Evolutionary conservation across 2,113 vertebrate genomes (phyloP).

Genomic region (Oreochromis aureus): DNA sequence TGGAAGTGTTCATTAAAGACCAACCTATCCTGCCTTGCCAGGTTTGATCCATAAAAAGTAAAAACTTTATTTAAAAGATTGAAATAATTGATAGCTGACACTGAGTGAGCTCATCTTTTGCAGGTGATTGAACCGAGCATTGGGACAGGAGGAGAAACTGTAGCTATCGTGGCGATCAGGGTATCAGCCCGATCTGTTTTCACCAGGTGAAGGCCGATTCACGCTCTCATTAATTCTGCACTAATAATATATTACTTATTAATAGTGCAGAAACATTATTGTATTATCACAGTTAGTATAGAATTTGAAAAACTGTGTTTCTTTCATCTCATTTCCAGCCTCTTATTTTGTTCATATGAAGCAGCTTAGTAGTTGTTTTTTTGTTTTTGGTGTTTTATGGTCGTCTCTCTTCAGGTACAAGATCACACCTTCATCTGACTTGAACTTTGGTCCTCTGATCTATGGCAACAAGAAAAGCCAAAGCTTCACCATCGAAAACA

Average conservation of each 20-base stretch:
- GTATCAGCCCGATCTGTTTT: constrained; percentile 76
- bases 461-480: constrained; percentile 66
- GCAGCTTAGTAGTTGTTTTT: not conserved
- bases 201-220: constrained; percentile 57
- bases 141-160: constrained; percentile 62
- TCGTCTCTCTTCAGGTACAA: constrained; percentile 71
- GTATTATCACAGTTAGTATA: not conserved
- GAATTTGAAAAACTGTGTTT: not conserved
- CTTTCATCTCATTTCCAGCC: not conserved
- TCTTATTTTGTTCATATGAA: not conserved
- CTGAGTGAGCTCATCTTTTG: not conserved
- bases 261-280: not conserved
- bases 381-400: not conserved
- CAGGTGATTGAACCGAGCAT: constrained; percentile 83
- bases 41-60: constrained; percentile 55
- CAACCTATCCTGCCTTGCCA: constrained; percentile 80
- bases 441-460: constrained; percentile 79
- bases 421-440: constrained; percentile 71
- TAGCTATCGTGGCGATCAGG: constrained; percentile 73
- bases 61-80: not conserved
- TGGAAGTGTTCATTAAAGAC: constrained; percentile 73
- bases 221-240: not conserved
- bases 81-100: not conserved
- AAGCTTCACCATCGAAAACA: constrained; percentile 80
- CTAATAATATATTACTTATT: not conserved